phyloP scores from a whole-genome alignment of 1,140 invertebrate species.

The Phthorimaea operculella region DNA sequence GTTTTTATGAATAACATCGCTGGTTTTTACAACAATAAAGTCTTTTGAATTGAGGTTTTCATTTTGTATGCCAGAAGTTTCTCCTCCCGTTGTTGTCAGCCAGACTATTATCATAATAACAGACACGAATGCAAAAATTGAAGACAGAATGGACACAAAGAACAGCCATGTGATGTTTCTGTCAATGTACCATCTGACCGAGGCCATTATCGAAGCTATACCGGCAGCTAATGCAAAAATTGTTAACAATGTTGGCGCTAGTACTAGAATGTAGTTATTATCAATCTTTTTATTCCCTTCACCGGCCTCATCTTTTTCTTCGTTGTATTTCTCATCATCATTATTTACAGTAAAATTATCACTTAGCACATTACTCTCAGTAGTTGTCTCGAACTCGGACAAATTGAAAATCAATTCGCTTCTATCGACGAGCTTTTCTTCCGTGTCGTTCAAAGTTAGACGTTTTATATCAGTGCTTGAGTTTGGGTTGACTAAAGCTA shows the following conservation, averaged over 20 bases:
- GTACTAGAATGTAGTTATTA: constrained; percentile 35
- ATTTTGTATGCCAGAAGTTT: constrained; percentile 51
- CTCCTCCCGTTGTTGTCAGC: constrained; percentile 41
- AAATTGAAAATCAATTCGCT: constrained; percentile 6
- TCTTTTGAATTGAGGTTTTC: constrained; percentile 54
- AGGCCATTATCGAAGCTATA: constrained; percentile 69
- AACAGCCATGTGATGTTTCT: constrained; percentile 73
- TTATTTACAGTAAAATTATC: not conserved
- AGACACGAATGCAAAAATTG: constrained; percentile 50
- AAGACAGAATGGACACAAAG: constrained; percentile 62
- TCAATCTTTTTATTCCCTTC: constrained; percentile 22
- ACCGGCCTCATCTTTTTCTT: constrained; percentile 9
- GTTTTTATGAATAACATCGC: constrained; percentile 43
- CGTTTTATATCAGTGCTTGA: constrained; percentile 6
- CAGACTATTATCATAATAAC: constrained; percentile 50
- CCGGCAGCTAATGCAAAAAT: constrained; percentile 67
- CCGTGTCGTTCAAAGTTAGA: constrained; percentile 13
- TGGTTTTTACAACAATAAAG: constrained; percentile 44
- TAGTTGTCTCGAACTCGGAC: not conserved
- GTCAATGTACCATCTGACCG: constrained; percentile 74
- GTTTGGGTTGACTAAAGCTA: constrained; percentile 62
- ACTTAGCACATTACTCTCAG: not conserved
- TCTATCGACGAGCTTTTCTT: constrained; percentile 6
- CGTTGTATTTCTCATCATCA: constrained; percentile 6
- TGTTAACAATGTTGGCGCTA: constrained; percentile 62